phyloP scores from a whole-genome alignment of 2,113 vertebrate genomes.

The Charina bottae region DNA sequence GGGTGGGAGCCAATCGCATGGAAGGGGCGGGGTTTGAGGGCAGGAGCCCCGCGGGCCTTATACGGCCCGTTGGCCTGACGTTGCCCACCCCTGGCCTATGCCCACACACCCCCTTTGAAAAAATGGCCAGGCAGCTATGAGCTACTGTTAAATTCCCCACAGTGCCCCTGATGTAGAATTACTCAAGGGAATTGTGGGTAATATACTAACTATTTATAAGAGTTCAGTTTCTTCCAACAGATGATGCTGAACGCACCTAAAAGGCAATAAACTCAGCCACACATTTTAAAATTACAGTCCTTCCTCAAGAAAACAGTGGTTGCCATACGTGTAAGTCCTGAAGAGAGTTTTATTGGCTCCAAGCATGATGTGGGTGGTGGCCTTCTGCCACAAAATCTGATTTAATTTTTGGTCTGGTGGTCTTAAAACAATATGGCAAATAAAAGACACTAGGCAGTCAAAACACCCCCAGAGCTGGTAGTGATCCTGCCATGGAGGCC shows the following conservation, averaged over 20 bases:
- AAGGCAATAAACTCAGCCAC: neutral
- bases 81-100: no score
- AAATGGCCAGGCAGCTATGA: neutral
- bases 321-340: neutral
- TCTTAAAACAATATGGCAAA: constrained; percentile 41
- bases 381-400: constrained; percentile 32
- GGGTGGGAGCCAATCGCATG: no score
- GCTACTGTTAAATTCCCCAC: neutral
- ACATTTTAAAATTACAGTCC: neutral
- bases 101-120: neutral
- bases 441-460: constrained; percentile 31
- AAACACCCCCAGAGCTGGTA: constrained; percentile 33
- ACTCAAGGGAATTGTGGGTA: neutral
- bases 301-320: neutral
- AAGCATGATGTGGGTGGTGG: constrained; percentile 29
- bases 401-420: constrained; percentile 36
- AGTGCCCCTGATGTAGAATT: neutral
- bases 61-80: no score
- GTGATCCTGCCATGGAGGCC: constrained; percentile 26
- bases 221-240: neutral
- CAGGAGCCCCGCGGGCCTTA: no score
- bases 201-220: neutral
- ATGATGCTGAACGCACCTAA: neutral
- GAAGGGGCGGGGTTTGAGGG: no score
- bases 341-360: constrained; percentile 43